Evolutionary conservation across 92 coral and sea anemone genomes (phyloP).

Genomic region (Hydrozoanthus gracilis): DNA sequence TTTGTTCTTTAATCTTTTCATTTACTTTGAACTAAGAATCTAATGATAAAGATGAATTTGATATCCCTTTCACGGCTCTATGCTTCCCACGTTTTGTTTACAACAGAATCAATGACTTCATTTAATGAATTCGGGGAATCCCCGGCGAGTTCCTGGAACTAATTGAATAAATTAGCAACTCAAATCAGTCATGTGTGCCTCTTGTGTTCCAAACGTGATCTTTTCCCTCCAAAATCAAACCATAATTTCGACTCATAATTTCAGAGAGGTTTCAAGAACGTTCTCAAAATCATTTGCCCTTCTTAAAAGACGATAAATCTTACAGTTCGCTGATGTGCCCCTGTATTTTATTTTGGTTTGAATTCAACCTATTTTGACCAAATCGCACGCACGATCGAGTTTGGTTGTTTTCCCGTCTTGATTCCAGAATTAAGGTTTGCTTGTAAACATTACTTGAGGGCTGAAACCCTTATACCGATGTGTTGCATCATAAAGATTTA

Average conservation of each 20-base stretch:
- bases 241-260: not conserved
- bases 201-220: too few species aligned
- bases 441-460: too few species aligned
- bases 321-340: not conserved
- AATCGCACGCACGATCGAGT: not conserved
- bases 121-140: not conserved
- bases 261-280: not conserved
- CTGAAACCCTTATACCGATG: too few species aligned
- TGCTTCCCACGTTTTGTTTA: slow-evolving; percentile 3
- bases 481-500: too few species aligned
- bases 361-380: not conserved
- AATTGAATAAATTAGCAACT: not conserved
- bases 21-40: not conserved
- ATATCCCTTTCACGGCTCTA: not conserved
- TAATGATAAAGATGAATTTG: not conserved
- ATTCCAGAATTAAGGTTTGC: not conserved
- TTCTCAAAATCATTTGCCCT: not conserved
- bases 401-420: not conserved
- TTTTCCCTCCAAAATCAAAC: not conserved
- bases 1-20: not conserved
- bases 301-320: not conserved
- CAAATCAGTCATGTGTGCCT: not conserved
- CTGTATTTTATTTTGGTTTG: not conserved
- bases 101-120: not conserved
- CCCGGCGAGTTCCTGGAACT: not conserved